These are phyloP conservation scores for Trematocara nigrifrons DNA, from an alignment of 2,113 vertebrate genomes.

Conservation along the genomic window DNA sequence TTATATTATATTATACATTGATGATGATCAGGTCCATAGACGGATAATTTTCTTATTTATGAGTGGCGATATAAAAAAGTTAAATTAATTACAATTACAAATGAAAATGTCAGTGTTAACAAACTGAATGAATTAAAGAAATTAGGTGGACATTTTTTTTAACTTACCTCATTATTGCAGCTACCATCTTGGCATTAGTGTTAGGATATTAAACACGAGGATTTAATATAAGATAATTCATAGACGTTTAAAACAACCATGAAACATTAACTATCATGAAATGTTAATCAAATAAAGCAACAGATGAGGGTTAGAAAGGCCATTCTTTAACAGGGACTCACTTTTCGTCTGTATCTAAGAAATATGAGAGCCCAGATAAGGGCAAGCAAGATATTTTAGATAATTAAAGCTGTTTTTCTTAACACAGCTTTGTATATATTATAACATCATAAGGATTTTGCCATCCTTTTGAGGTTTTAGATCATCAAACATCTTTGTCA, in stretches of 20 bases:
- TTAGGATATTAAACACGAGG: not conserved
- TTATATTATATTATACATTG: not conserved
- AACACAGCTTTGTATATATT: not conserved
- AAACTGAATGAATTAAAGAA: not conserved
- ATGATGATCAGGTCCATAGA: not conserved
- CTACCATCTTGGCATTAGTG: not conserved
- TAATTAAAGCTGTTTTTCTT: not conserved
- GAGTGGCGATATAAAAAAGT: not conserved
- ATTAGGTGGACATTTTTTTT: not conserved
- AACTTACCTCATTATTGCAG: not conserved
- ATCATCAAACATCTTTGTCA: not conserved
- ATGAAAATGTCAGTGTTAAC: not conserved
- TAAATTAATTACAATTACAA: not conserved
- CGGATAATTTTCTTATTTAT: not conserved
- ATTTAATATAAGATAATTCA: not conserved
- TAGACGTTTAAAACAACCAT: not conserved
- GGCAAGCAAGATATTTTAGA: not conserved
- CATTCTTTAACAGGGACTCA: not conserved
- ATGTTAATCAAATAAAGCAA: not conserved
- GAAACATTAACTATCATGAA: not conserved
- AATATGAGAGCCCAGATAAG: not conserved
- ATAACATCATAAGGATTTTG: fast-evolving
- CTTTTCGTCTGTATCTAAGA: not conserved
- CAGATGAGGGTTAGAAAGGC: not conserved
- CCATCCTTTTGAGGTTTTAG: not conserved